These are phyloP conservation scores for Echinops telfairi DNA, from an alignment of 2,113 vertebrate genomes.

Conservation along the genomic window DNA sequence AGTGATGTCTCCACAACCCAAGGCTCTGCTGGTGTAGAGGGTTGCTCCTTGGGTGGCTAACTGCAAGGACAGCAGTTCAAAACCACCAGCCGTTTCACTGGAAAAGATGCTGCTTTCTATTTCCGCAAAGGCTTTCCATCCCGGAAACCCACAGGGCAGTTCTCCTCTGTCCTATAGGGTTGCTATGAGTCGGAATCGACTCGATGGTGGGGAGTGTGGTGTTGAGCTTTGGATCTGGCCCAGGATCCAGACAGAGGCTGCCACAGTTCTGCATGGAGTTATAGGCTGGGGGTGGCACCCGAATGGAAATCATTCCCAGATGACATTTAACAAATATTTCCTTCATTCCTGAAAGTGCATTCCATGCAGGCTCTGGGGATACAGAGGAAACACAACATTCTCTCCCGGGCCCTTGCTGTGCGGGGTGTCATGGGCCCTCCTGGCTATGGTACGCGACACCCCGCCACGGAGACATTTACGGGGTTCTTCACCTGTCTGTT, in stretches of 20 bases:
- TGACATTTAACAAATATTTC: not conserved
- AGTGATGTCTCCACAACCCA: not conserved
- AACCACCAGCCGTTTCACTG: no score
- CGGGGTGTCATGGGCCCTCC: not conserved
- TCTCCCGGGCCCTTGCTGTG: not conserved
- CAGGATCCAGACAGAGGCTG: not conserved
- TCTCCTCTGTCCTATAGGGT: no score
- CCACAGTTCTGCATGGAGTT: not conserved
- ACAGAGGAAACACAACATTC: not conserved
- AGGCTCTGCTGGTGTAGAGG: no score
- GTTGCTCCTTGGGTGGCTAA: no score
- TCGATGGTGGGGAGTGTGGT: not conserved
- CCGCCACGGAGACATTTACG: not conserved
- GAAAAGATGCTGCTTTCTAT: no score
- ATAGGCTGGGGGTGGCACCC: not conserved
- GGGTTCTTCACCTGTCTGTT: not conserved
- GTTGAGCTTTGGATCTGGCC: not conserved
- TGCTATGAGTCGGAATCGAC: no score
- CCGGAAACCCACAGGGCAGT: no score
- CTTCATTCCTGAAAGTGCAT: constrained; percentile 14
- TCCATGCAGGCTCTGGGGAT: constrained; percentile 11
- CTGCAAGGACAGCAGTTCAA: no score
- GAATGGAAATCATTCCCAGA: constrained; percentile 51
- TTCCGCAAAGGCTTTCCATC: no score
- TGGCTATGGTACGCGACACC: rapidly evolving